Evolutionary conservation across 2,113 vertebrate species (phyloP), one percentile per base, ranked within the genome.

Genomic region (Chaenogobius annularis): DNA sequence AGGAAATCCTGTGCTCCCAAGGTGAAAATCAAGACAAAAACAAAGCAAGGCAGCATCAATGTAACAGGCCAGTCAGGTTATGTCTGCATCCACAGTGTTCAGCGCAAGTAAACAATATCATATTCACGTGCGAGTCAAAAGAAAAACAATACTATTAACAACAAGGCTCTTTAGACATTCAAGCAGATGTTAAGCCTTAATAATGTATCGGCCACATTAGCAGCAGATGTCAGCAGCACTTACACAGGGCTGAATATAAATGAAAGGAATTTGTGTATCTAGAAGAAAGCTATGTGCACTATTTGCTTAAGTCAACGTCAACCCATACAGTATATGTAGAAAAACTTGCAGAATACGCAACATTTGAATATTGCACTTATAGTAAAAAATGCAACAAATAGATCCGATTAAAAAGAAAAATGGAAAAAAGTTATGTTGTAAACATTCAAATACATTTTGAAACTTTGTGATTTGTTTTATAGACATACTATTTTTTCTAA

Each of bases 1-100:
- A 75, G 72, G 79, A 76, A 75, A 59, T n/a, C 19, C 59, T 65
- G 66, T 43, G 61, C 68, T 74, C 74, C 80, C 69, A 69, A 46
- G 82, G 48, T 68, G 69, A 82, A 86, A 86, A 86, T 82, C 2
- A 74, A 35, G 59, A 72, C 55, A 78, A 43, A 70, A 72, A 48
- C 65, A 54, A 70, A 48, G 72, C n/a, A 59, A 64, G 31, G 72
- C 78, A 15, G 15, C 54, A 40, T 81, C 61, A 76, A 58, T 22
- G 80, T 75, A 55, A 52, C 69, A 44, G 66, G 12, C 26, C 43
- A 71, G 70, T 81, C 70, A 64, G 64, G 19, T 70, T 63, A 31
- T 58, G 43, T 61, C 62, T 65, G 63, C 67, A 59, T 72, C 70
- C 40, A 75, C 40, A 63, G 43, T 62, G 65, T 65, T 40, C 58